Percentiles rank a stretch among this genome's conserved stretches.
Conservation (phyloP, 2,113 vertebrate genomes). For the Phrynosoma blainvillii region DNA sequence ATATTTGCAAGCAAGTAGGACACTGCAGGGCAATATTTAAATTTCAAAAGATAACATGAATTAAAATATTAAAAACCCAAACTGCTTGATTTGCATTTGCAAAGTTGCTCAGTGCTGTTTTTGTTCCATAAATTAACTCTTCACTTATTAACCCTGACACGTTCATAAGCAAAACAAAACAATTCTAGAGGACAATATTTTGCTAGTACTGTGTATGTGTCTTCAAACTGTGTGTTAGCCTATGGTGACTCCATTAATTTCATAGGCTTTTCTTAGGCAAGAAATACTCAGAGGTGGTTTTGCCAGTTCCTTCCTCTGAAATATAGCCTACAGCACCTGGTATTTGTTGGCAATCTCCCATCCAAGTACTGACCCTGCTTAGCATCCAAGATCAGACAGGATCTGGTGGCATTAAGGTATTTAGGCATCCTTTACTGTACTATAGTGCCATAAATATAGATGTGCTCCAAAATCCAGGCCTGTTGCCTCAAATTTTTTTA, state of each 20-base stretch:
- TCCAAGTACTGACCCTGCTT: too few relatives aligned
- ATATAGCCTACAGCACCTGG: too few relatives aligned
- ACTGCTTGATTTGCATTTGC: neutral
- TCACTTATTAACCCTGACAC: neutral
- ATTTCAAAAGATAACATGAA: neutral
- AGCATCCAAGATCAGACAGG: too few relatives aligned
- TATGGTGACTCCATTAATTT: too few relatives aligned
- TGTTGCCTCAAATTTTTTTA: slow-evolving; percentile 42
- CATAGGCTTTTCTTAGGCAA: too few relatives aligned
- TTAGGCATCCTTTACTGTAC: neutral
- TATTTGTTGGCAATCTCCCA: too few relatives aligned
- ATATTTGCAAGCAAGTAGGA: neutral
- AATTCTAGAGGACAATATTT: slow-evolving; percentile 14
- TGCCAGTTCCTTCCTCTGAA: too few relatives aligned
- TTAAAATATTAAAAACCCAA: slow-evolving; percentile 12
- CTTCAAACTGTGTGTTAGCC: too few relatives aligned
- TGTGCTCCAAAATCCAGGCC: slow-evolving; percentile 31
- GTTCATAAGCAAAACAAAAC: too few relatives aligned
- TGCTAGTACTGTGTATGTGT: neutral
- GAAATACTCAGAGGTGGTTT: too few relatives aligned
- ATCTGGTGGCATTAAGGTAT: too few relatives aligned
- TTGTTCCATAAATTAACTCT: neutral
- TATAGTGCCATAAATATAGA: neutral
- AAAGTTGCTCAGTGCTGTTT: neutral
- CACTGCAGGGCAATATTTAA: neutral